Conservation (phyloP, 2,888 invertebrate species). For the Orthosia gothica region DNA sequence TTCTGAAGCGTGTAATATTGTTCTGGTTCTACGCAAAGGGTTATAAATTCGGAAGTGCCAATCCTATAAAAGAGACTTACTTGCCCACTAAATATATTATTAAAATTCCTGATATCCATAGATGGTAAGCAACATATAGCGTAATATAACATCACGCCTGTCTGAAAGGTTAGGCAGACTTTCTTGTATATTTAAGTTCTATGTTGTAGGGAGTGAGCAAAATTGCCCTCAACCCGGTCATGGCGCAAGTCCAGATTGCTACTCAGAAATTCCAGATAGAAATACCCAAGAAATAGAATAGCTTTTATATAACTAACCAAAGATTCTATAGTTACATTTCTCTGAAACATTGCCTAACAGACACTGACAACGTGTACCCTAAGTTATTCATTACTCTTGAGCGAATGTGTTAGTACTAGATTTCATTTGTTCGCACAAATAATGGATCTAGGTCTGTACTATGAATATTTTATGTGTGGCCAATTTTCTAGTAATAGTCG, state of each 20-base stretch:
- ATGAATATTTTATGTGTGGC: constrained; percentile 21
- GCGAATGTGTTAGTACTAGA: constrained; percentile 9
- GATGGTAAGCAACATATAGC: background rate
- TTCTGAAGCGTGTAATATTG: constrained; percentile 11
- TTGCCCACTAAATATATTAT: background rate
- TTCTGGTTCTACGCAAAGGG: background rate
- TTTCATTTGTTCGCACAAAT: constrained; percentile 10
- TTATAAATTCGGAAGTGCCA: constrained; percentile 3
- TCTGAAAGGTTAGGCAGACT: too few species aligned
- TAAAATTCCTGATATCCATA: background rate
- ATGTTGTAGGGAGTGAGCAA: too few species aligned
- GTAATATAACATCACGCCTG: too few species aligned
- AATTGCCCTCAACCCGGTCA: too few species aligned
- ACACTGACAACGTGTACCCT: background rate
- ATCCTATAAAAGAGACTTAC: background rate
- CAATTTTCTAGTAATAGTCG: constrained; percentile 20
- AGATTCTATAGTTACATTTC: background rate
- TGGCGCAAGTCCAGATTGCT: too few species aligned
- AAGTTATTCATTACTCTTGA: constrained; percentile 33
- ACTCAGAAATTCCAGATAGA: too few species aligned
- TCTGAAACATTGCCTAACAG: constrained; percentile 17
- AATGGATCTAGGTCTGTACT: constrained; percentile 12
- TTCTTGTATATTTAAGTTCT: too few species aligned
- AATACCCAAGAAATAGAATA: background rate
- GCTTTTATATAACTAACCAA: background rate